Conservation (phyloP, 2,888 invertebrate species). For the Lasioglossum lativentre region DNA sequence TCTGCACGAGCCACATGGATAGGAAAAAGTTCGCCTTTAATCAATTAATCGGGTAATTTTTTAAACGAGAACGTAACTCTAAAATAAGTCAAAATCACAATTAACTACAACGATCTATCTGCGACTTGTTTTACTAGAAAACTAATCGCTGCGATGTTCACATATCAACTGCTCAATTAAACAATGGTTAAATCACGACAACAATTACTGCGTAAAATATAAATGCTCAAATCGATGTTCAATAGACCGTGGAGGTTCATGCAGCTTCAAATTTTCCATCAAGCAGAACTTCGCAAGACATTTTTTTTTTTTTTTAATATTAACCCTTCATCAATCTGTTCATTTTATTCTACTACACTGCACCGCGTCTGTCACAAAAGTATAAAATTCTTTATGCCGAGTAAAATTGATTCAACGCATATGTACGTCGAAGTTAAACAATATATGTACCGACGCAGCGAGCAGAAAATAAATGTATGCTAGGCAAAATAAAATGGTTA, state of each 20-base stretch:
- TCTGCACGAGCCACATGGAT: not conserved
- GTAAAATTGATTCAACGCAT: not conserved
- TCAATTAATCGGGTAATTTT: not conserved
- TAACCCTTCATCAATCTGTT: not conserved
- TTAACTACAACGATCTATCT: not conserved
- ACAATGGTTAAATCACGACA: no score
- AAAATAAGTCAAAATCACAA: not conserved
- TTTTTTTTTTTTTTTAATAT: not conserved
- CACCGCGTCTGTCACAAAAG: not conserved
- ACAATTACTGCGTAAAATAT: not conserved
- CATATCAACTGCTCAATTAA: not conserved
- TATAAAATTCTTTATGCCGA: not conserved
- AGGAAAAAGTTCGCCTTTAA: not conserved
- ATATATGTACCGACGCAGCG: not conserved
- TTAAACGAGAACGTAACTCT: no score
- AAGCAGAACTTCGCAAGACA: not conserved
- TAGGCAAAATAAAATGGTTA: not conserved
- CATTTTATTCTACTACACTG: not conserved
- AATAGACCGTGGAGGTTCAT: not conserved
- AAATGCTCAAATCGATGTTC: not conserved
- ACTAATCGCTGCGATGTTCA: not conserved
- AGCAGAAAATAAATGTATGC: not conserved
- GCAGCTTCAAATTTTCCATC: not conserved
- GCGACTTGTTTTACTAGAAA: not conserved
- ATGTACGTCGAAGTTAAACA: not conserved